A percentile compares a stretch with the other conserved stretches of the same genome.
Evolutionary conservation across 1,140 invertebrate species (phyloP).

Genomic region (Dinothrombium tinctorium): DNA sequence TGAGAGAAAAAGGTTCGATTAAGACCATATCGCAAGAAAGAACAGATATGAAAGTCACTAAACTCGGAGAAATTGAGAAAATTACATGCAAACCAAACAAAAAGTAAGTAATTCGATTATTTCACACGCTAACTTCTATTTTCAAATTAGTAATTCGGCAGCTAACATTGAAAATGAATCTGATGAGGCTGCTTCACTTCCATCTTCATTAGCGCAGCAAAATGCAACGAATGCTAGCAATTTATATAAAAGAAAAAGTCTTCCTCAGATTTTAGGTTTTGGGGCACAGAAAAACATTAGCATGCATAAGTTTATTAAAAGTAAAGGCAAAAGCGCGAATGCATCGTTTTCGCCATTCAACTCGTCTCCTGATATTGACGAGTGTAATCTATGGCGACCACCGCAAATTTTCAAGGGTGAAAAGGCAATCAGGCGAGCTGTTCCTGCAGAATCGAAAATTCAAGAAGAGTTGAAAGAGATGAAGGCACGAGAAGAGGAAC

Average conservation of each 20-base stretch:
- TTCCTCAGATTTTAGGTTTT: too few relatives aligned
- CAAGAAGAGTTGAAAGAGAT: slow-evolving; percentile 47
- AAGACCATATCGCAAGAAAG: slow-evolving; percentile 22
- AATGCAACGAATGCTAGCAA: neutral
- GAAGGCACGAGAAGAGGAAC: slow-evolving; percentile 41
- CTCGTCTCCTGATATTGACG: neutral
- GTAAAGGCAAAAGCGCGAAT: slow-evolving; percentile 30
- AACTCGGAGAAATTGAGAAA: neutral
- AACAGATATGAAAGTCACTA: slow-evolving; percentile 19
- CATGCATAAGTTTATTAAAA: slow-evolving; percentile 49
- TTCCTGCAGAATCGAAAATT: slow-evolving; percentile 42
- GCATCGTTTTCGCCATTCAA: neutral
- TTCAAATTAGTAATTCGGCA: neutral
- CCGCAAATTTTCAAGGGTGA: neutral
- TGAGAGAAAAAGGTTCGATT: slow-evolving; percentile 21
- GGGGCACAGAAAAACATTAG: slow-evolving; percentile 28
- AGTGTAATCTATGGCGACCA: slow-evolving; percentile 2
- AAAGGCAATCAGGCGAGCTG: slow-evolving; percentile 5
- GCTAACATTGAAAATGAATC: too few relatives aligned
- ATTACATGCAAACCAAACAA: neutral
- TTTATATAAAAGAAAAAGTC: neutral
- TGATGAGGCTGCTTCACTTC: too few relatives aligned
- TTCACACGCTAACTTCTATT: neutral
- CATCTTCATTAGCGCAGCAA: neutral
- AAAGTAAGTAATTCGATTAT: neutral